Base-by-base conservation (phyloP, 2,113 vertebrate species). In the Semicossyphus pulcher region DNA sequence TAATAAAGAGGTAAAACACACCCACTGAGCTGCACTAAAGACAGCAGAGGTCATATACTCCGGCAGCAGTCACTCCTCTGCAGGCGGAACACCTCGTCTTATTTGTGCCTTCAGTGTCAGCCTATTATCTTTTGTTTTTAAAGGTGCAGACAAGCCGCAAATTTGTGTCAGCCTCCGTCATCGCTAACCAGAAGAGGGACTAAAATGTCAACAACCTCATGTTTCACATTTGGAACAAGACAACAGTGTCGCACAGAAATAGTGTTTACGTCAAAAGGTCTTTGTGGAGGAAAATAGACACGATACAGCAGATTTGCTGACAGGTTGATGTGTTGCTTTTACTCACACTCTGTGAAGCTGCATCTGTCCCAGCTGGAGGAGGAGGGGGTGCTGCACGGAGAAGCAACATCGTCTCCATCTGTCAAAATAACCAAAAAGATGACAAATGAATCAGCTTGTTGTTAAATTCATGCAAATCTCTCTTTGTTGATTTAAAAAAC, bases 261-360 rank as follows among this genome's bases (percentile, higher is more conserved):
- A 41, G 36, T 6, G 11, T 28, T 39, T 25, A 23, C 21, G 49
- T 57, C 14, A 41, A 44, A n/a, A 63, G 80, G 48, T 61, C 67
- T 60, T 62, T 10, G 6, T 56, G 67, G 8, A 49, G 37, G 39
- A 23, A 59, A 47, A 83, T 63, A 37, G 66, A 76, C 0, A 28
- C 52, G 32, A 41, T 10, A 4, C 21, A 39, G 21, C 12, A 39
- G 52, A 52, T 28, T 37, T 45, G 37, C 26, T 21, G 53, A 78
- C 36, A 2, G 21, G 18, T 9, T 44, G 49, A 67, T 39, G 57
- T 42, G 57, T 32, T 23, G 37, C 66, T 64, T 72, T 72, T 82
- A 96, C 96, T 71, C 86, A 97, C 96, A 94, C 82, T 96, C 93
- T 0, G 93, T 86, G 28, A 92, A 92, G 71, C 56, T 89, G 28